phyloP scores from a whole-genome alignment of 2,113 vertebrate genomes.

The Meleagris gallopavo region DNA sequence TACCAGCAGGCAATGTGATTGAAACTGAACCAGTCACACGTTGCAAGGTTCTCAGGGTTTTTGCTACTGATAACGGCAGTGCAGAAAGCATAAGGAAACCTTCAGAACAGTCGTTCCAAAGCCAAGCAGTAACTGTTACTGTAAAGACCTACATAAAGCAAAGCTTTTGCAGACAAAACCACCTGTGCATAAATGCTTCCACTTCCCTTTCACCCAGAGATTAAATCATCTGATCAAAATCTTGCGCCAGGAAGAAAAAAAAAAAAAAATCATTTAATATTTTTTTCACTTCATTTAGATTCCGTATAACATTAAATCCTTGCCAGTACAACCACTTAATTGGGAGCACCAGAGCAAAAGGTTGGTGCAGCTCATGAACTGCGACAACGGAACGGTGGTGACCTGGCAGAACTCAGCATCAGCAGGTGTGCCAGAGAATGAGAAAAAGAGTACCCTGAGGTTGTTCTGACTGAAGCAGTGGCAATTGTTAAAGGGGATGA shows the following conservation, averaged over 20 bases:
- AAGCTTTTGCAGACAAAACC: conserved; percentile 28
- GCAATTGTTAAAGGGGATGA: not conserved
- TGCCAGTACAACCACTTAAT: conserved; percentile 51
- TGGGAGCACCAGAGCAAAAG: conserved; percentile 16
- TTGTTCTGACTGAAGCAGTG: not conserved
- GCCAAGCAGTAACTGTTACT: not conserved
- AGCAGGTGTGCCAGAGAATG: not conserved
- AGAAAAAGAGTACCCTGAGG: not conserved
- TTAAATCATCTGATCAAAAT: conserved; percentile 62
- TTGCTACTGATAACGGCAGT: not conserved
- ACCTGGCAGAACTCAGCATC: not conserved
- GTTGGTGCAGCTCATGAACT: conserved; percentile 29
- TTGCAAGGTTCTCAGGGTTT: not conserved
- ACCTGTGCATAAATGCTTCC: conserved; percentile 32
- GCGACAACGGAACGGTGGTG: not conserved
- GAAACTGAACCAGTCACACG: not conserved
- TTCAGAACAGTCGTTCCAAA: not conserved
- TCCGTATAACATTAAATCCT: conserved; percentile 59
- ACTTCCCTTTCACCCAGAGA: conserved; percentile 39
- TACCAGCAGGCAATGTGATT: not conserved
- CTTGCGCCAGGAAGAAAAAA: not conserved
- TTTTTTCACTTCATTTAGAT: conserved; percentile 59
- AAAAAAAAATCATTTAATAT: not conserved
- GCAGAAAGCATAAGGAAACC: not conserved
- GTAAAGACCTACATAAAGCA: not conserved